These are phyloP conservation scores for Drosophila meridionalis DNA, from an alignment of 2,888 invertebrate genomes.

Conservation along the genomic window DNA sequence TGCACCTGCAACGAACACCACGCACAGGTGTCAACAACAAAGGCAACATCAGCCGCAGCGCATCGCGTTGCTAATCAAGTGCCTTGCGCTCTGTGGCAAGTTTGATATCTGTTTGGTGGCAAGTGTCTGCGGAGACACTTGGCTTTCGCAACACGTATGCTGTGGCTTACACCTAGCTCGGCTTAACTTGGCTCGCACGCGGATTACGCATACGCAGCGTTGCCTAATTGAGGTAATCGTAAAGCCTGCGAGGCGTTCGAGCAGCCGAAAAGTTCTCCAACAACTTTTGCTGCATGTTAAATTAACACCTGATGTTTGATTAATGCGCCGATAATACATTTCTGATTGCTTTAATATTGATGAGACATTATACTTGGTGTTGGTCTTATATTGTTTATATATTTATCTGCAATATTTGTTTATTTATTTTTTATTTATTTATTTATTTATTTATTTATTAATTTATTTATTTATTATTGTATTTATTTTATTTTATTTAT, in stretches of 20 bases:
- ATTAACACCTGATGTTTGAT: constrained; percentile 32
- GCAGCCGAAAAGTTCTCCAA: constrained; percentile 37
- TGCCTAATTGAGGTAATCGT: constrained; percentile 66
- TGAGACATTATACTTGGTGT: too few relatives aligned
- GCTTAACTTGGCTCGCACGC: constrained; percentile 1
- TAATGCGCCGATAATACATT: constrained; percentile 15
- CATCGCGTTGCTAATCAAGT: constrained; percentile 35
- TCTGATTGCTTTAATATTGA: background rate
- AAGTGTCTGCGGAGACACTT: constrained; percentile 25
- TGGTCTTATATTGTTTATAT: too few relatives aligned
- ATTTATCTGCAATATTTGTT: too few relatives aligned
- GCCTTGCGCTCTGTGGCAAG: constrained; percentile 18
- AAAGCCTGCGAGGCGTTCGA: constrained; percentile 29
- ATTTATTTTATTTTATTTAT: too few relatives aligned
- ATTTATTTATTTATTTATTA: too few relatives aligned
- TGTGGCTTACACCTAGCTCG: constrained; percentile 5
- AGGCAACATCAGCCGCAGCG: background rate
- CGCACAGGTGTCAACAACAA: constrained; percentile 52
- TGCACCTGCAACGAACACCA: constrained; percentile 23
- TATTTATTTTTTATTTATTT: too few relatives aligned
- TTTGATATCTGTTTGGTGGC: constrained; percentile 39
- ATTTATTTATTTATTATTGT: too few relatives aligned
- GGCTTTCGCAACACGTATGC: constrained; percentile 54
- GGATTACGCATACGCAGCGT: constrained; percentile 60
- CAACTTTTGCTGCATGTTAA: constrained; percentile 34